Conservation (phyloP, 2,888 invertebrate species). For the Stenolophus ochropezus region DNA sequence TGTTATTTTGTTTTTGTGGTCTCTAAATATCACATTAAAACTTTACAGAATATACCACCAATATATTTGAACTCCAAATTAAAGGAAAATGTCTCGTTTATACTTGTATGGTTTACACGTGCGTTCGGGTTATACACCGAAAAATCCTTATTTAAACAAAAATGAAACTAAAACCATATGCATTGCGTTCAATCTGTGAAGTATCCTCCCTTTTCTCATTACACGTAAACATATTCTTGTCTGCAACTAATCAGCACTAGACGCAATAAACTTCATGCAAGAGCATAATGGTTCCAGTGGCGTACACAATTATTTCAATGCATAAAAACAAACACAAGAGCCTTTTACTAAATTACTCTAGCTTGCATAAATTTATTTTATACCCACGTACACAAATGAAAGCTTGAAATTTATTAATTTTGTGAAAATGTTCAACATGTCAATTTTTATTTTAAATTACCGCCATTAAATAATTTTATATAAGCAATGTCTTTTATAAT, state of each 20-base stretch:
- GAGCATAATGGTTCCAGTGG: conserved; percentile 33
- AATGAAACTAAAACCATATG: too few relatives aligned
- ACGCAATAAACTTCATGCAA: conserved; percentile 30
- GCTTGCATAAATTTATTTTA: not conserved
- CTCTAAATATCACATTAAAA: too few relatives aligned
- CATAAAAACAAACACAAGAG: not conserved
- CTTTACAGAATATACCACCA: too few relatives aligned
- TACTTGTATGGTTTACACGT: too few relatives aligned
- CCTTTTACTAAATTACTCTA: not conserved
- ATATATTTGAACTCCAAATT: too few relatives aligned
- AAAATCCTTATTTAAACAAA: too few relatives aligned
- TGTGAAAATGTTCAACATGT: not conserved
- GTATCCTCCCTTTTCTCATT: conserved; percentile 8
- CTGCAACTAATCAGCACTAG: conserved; percentile 31
- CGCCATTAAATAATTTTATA: too few relatives aligned
- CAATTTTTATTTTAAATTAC: not conserved
- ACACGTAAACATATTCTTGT: conserved; percentile 25
- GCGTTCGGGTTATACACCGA: too few relatives aligned
- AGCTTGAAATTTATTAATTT: not conserved
- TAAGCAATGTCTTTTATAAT: too few relatives aligned
- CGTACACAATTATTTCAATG: not conserved
- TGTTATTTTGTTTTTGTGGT: not conserved
- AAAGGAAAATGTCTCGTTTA: too few relatives aligned
- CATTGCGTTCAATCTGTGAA: too few relatives aligned
- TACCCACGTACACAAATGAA: not conserved